These are phyloP conservation scores for Agriopis marginaria DNA, from an alignment of 2,888 invertebrate species.

Conservation along the genomic window DNA sequence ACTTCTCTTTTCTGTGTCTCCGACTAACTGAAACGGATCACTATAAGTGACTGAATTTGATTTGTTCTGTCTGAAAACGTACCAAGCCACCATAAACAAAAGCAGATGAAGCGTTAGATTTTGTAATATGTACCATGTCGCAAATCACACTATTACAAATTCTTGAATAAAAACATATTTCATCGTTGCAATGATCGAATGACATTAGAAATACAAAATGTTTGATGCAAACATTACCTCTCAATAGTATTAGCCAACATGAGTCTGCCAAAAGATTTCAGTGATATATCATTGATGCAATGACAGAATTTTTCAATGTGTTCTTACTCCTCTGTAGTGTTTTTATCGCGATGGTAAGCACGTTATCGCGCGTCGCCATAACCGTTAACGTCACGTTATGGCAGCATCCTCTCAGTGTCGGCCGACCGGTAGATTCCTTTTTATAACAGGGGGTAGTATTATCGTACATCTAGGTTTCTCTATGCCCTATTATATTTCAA, in stretches of 20 bases:
- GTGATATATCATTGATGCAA: not conserved
- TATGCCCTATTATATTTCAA: slow-evolving; percentile 8
- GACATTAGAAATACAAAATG: too few relatives aligned
- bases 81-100: too few relatives aligned
- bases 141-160: too few relatives aligned
- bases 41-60: too few relatives aligned
- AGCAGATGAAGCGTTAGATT: too few relatives aligned
- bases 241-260: not conserved
- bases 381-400: slow-evolving; percentile 32
- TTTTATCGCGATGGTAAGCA: not conserved
- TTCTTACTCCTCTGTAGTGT: not conserved
- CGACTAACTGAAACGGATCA: too few relatives aligned
- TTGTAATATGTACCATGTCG: too few relatives aligned
- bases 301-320: not conserved
- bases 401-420: slow-evolving; percentile 28
- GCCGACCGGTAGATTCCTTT: slow-evolving; percentile 18
- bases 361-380: slow-evolving; percentile 29
- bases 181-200: too few relatives aligned
- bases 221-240: too few relatives aligned
- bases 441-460: slow-evolving; percentile 17
- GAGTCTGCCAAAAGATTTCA: not conserved
- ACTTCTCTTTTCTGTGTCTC: too few relatives aligned
- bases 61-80: too few relatives aligned
- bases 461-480: slow-evolving; percentile 18
- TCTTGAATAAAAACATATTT: too few relatives aligned